These are phyloP conservation scores for Cepaea nemoralis DNA, from an alignment of 1,140 invertebrate genomes.

Conservation along the genomic window DNA sequence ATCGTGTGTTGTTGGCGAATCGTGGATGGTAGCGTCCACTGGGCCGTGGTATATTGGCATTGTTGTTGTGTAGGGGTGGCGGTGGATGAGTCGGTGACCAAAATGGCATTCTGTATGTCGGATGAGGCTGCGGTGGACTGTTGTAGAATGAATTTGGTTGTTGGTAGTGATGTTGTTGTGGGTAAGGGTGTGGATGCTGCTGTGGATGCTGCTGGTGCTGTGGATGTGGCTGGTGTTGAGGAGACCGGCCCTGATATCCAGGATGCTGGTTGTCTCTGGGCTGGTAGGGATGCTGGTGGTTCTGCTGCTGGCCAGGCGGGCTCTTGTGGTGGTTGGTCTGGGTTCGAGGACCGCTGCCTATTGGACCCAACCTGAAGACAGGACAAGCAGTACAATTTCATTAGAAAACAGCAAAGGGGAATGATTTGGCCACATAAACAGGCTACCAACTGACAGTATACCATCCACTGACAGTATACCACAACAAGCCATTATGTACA, in stretches of 20 bases:
- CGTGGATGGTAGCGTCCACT: not conserved
- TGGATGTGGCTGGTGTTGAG: not conserved
- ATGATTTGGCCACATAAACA: too few relatives aligned
- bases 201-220: not conserved
- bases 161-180: too few relatives aligned
- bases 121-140: not conserved
- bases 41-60: not conserved
- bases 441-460: too few relatives aligned
- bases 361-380: not conserved
- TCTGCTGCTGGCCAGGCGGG: not conserved
- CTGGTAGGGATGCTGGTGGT: not conserved
- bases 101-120: not conserved
- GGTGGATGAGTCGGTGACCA: not conserved
- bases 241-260: not conserved
- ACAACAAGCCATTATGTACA: too few relatives aligned
- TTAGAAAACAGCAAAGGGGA: too few relatives aligned
- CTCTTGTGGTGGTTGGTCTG: not conserved
- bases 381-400: too few relatives aligned
- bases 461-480: too few relatives aligned
- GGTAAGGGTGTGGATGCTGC: not conserved
- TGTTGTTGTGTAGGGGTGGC: not conserved
- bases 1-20: not conserved
- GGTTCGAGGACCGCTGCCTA: not conserved
- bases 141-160: too few relatives aligned
- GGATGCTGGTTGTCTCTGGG: not conserved